Conservation (phyloP, 1,140 invertebrate genomes). For the Coptotermes formosanus region DNA sequence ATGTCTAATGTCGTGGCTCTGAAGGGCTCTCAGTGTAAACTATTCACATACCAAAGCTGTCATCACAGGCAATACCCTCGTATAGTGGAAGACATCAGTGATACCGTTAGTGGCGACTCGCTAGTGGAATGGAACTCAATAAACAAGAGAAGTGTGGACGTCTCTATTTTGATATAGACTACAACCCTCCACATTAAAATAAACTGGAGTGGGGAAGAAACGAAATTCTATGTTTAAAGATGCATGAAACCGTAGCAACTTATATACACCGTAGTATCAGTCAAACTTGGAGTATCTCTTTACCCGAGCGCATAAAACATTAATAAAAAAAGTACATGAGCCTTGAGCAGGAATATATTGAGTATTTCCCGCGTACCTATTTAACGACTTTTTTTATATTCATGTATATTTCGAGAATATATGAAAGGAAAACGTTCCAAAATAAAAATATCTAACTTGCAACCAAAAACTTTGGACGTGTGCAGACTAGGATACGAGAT, state of each 20-base stretch:
- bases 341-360: too few species aligned
- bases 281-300: background rate
- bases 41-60: background rate
- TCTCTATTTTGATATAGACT: background rate
- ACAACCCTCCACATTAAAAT: background rate
- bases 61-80: constrained; percentile 5
- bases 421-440: background rate
- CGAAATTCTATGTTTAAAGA: background rate
- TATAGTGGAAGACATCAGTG: background rate
- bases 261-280: background rate
- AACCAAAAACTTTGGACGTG: background rate
- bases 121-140: background rate
- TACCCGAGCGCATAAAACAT: background rate
- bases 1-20: background rate
- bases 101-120: background rate
- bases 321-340: background rate
- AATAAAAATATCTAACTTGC: background rate
- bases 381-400: too few species aligned
- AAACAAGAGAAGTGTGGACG: background rate
- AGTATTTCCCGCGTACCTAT: too few species aligned
- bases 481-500: background rate
- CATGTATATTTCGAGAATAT: too few species aligned
- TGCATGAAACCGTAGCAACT: background rate
- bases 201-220: background rate
- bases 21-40: background rate